A percentile compares a stretch with the other conserved stretches of the same genome.
phyloP scores from a whole-genome alignment of 2,797 vertebrate genomes.

The Corythornis leucogaster region DNA sequence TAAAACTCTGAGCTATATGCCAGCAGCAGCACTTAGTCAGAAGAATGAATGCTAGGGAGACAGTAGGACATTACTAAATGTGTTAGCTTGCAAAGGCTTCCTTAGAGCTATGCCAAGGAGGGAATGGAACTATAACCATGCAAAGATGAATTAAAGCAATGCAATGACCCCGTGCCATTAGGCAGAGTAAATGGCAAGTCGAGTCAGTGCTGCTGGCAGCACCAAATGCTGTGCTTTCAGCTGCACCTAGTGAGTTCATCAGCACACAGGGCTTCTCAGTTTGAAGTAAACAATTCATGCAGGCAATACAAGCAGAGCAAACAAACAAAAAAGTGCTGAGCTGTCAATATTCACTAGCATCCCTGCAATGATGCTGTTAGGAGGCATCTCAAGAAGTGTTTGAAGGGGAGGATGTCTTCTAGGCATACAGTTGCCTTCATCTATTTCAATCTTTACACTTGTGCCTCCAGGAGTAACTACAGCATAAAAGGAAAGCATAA shows the following conservation, averaged over 20 bases:
- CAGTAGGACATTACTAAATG: conserved; percentile 5
- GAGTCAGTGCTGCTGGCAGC: neutral
- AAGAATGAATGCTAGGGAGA: conserved; percentile 1
- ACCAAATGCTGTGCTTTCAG: neutral
- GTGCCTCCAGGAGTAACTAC: neutral
- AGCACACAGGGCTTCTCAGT: neutral
- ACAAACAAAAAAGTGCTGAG: neutral
- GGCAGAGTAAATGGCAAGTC: conserved; percentile 18
- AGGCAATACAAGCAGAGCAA: conserved; percentile 11
- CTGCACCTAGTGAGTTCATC: neutral
- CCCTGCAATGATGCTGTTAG: conserved; percentile 20
- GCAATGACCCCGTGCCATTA: neutral
- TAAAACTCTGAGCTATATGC: conserved; percentile 10
- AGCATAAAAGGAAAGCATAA: conserved; percentile 39
- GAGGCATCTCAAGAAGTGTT: conserved; percentile 25
- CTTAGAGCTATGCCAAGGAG: conserved; percentile 20
- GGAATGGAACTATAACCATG: conserved; percentile 25
- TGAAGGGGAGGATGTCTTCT: conserved; percentile 45
- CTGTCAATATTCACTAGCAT: neutral
- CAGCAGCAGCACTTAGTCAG: conserved; percentile 14
- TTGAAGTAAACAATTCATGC: conserved; percentile 11
- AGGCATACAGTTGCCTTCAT: conserved; percentile 28
- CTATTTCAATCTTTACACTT: conserved; percentile 40
- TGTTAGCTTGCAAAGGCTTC: conserved; percentile 33
- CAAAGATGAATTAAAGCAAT: conserved; percentile 31